Evolutionary conservation across 2,888 invertebrate genomes (phyloP).

Genomic region (Onthophagus sagittarius): DNA sequence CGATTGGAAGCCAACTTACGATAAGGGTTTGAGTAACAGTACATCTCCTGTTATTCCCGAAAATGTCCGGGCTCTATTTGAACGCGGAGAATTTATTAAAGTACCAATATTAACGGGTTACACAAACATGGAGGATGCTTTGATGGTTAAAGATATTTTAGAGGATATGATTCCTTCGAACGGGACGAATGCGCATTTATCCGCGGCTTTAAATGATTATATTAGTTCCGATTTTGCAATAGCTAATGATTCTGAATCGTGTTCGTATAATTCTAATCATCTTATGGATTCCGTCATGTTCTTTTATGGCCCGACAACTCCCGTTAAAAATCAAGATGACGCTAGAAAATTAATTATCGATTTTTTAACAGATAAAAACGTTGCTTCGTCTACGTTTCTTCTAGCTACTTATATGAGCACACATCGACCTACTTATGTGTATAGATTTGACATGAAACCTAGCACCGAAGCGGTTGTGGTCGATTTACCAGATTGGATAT

Average conservation of each 20-base stretch:
- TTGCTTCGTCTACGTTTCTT: slow-evolving; percentile 65
- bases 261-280: slow-evolving; percentile 61
- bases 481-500: slow-evolving; percentile 71
- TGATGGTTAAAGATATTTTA: slow-evolving; percentile 57
- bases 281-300: slow-evolving; percentile 71
- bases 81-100: slow-evolving; percentile 59
- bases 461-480: slow-evolving; percentile 61
- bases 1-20: slow-evolving; percentile 78
- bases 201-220: slow-evolving; percentile 59
- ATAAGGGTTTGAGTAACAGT: slow-evolving; percentile 64
- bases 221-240: slow-evolving; percentile 59
- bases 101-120: slow-evolving; percentile 69
- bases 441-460: slow-evolving; percentile 73
- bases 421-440: slow-evolving; percentile 61
- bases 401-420: slow-evolving; percentile 62
- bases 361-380: slow-evolving; percentile 66
- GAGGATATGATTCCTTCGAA: slow-evolving; percentile 59
- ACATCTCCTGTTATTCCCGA: slow-evolving; percentile 64
- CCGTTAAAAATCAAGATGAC: slow-evolving; percentile 57
- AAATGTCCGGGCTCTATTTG: slow-evolving; percentile 60
- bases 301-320: slow-evolving; percentile 68
- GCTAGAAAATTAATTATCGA: slow-evolving; percentile 65
- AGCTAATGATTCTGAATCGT: slow-evolving; percentile 52
- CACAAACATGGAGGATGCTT: slow-evolving; percentile 77
- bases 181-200: slow-evolving; percentile 44